A percentile compares a stretch with the other conserved stretches of the same genome.
Evolutionary conservation across 2,797 vertebrate species (phyloP).

Genomic region (Schizothorax lantsangensis): DNA sequence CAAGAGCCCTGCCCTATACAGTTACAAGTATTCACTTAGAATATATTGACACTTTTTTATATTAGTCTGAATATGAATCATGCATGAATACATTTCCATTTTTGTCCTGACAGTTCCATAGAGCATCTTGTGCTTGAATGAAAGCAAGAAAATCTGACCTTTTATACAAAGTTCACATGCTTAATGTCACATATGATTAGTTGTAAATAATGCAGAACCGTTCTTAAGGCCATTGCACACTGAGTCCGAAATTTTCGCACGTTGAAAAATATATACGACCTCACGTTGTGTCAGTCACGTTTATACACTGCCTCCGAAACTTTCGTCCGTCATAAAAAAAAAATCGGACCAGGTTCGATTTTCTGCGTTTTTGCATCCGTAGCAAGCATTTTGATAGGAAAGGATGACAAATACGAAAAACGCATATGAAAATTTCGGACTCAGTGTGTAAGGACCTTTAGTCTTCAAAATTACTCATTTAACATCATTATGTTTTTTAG

Average conservation of each 20-base stretch:
- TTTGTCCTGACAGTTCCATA: not conserved
- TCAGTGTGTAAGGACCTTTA: no score
- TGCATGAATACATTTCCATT: not conserved
- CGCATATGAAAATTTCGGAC: no score
- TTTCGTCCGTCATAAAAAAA: no score
- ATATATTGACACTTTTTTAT: not conserved
- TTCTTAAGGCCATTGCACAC: not conserved
- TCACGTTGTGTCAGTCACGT: no score
- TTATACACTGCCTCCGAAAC: no score
- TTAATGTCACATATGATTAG: not conserved
- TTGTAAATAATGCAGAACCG: not conserved
- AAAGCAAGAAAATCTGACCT: not conserved
- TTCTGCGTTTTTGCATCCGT: no score
- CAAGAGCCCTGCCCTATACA: not conserved
- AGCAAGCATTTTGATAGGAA: no score
- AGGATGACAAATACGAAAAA: no score
- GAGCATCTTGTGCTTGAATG: not conserved
- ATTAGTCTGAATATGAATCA: conserved; percentile 2
- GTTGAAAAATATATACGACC: no score
- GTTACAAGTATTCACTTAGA: not conserved
- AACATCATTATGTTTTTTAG: not conserved
- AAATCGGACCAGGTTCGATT: no score
- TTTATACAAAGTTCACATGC: not conserved
- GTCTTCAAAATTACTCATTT: not conserved
- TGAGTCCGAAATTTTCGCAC: no score